Evolutionary conservation across 2,888 invertebrate species (phyloP), one percentile per base, ranked within the genome.

Genomic region (Idaea biselata): DNA sequence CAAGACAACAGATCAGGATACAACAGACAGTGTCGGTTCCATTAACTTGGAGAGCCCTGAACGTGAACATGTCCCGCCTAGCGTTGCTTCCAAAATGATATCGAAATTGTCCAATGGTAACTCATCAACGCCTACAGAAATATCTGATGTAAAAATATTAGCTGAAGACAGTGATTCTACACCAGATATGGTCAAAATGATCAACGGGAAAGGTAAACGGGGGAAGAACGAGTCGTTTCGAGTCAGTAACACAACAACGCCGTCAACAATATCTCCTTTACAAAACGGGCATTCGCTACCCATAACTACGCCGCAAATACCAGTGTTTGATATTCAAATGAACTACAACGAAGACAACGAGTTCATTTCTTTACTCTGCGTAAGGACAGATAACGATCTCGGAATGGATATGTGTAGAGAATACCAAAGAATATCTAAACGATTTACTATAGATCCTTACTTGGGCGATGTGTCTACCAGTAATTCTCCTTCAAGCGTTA

Each of bases 391-490:
- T 63, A 90, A 83, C 60, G 93, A 93, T 69, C 55, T 91, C 0
- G 93, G 93, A 0, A 81, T 86, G 81, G 93, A 93, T 58, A 91
- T 93, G 82, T 90, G 88, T 66, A 84, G 83, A 60, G 93, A 93
- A 70, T 93, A 89, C 74, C 92, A 92, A 74, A 86, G 91, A 68
- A 79, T 93, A 69, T 93, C 93, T 0, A 92, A 91, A 72, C 76
- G 91, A 58, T 89, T 90, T 64, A 88, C 91, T 0, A 88, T 90
- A 5, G 93, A 93, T 67, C 87, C 93, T 0, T 93, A 93, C 61
- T 75, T 89, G 63, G 93, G 75, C 0, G 93, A 93, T 64, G 84
- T 91, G 0, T 93, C 93, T 0, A 81, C 85, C 0, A 87, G 82
- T 60, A 91, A 81, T 57, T 93, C 93, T 2, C 91, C 93, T 0